Conservation (phyloP, 2,888 invertebrate species). For the Scaptomyza cyrtandrae region DNA sequence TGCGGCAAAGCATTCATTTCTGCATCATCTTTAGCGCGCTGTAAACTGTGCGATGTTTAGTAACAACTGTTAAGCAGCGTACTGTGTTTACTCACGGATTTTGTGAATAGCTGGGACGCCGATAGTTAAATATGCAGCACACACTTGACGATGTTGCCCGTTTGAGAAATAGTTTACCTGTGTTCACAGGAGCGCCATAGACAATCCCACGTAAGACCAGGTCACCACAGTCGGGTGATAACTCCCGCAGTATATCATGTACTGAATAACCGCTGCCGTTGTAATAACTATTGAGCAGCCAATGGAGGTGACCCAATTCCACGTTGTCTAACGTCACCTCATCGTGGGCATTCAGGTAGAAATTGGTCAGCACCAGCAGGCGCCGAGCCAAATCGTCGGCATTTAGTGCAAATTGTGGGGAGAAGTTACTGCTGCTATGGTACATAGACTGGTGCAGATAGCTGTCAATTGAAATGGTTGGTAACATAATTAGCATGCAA, state of each 20-base stretch:
- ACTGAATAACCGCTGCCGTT: slow-evolving; percentile 75
- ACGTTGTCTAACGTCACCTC: slow-evolving; percentile 42
- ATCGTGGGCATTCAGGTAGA: slow-evolving; percentile 72
- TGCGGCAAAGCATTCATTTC: slow-evolving; percentile 55
- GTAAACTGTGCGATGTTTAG: slow-evolving; percentile 5
- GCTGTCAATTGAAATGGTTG: slow-evolving; percentile 42
- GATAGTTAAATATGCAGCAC: slow-evolving; percentile 83
- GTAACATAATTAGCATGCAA: slow-evolving; percentile 55
- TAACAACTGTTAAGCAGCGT: background rate
- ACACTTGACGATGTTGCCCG: slow-evolving; percentile 77
- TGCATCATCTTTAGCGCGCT: slow-evolving; percentile 49
- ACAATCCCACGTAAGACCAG: slow-evolving; percentile 76
- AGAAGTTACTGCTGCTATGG: slow-evolving; percentile 22
- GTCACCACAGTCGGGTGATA: slow-evolving; percentile 79
- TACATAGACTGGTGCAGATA: slow-evolving; percentile 64
- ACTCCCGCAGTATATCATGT: slow-evolving; percentile 67
- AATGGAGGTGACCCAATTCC: slow-evolving; percentile 71
- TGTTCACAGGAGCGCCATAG: slow-evolving; percentile 65
- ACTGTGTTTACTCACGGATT: slow-evolving; percentile 61
- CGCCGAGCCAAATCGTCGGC: slow-evolving; percentile 67
- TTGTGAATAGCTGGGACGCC: slow-evolving; percentile 61
- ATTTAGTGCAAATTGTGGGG: slow-evolving; percentile 43
- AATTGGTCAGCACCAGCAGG: slow-evolving; percentile 72
- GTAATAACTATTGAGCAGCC: slow-evolving; percentile 74
- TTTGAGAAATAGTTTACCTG: slow-evolving; percentile 67